Conservation (phyloP, 2,797 vertebrate species). For the Peromyscus eremicus region DNA sequence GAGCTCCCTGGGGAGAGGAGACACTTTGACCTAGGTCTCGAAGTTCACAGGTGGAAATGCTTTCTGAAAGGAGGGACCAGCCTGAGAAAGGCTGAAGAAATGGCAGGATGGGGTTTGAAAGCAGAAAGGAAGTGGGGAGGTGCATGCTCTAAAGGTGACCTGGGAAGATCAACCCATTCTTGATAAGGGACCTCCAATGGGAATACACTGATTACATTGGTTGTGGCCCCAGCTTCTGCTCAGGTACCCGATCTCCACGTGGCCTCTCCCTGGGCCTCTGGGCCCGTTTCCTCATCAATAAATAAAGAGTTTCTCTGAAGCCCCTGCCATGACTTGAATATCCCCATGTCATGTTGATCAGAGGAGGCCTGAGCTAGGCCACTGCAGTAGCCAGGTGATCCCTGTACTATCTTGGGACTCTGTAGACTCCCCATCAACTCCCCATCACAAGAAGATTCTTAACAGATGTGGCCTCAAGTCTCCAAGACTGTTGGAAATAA, state of each 20-base stretch:
- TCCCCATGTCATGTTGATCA: background rate
- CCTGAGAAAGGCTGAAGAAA: constrained; percentile 3
- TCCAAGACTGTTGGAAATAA: background rate
- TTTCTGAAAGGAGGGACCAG: background rate
- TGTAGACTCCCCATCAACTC: background rate
- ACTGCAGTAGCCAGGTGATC: background rate
- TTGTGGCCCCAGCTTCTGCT: background rate
- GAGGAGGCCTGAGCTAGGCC: background rate
- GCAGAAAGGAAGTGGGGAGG: background rate
- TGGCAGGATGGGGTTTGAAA: background rate
- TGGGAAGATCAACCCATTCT: background rate
- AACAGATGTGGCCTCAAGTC: background rate
- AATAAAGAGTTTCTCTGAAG: background rate
- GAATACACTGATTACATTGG: background rate
- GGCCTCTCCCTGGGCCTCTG: background rate
- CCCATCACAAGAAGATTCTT: background rate
- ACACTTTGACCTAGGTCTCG: background rate
- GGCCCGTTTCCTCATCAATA: background rate
- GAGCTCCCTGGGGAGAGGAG: background rate
- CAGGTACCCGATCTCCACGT: background rate
- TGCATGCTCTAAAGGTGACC: background rate
- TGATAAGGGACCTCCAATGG: background rate
- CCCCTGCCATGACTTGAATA: background rate
- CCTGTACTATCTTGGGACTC: background rate
- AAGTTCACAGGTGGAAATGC: constrained; percentile 7